Percentiles rank a stretch among this genome's conserved stretches.
Conservation (phyloP, 2,888 invertebrate species). For the Trachelus stipa region DNA sequence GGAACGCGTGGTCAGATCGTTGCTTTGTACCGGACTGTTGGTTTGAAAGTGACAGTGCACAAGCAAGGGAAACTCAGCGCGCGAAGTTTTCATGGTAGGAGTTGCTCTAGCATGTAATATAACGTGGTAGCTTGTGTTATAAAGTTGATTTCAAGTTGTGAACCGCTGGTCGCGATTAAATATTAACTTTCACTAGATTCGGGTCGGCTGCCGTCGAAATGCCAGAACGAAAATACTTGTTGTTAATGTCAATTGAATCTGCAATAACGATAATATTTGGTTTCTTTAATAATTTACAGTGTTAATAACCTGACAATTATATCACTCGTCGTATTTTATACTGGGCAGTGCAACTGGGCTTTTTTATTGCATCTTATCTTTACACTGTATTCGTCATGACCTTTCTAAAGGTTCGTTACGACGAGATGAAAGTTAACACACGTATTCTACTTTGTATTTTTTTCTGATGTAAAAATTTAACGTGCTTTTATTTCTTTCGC, state of each 20-base stretch:
- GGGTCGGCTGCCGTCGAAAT: conserved; percentile 16
- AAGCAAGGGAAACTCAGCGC: conserved; percentile 41
- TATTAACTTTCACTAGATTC: conserved; percentile 56
- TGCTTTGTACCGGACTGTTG: conserved; percentile 56
- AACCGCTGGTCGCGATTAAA: conserved; percentile 10
- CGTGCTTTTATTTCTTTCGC: background rate
- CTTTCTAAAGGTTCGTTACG: background rate
- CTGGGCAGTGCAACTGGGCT: background rate
- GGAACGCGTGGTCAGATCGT: conserved; percentile 28
- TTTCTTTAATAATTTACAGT: background rate
- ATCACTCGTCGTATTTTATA: background rate
- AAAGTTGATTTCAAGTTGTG: conserved; percentile 12
- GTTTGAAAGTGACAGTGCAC: conserved; percentile 64
- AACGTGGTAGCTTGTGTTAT: conserved; percentile 23
- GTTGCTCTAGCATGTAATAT: conserved; percentile 29
- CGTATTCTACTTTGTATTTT: background rate
- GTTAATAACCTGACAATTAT: background rate
- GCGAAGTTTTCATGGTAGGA: conserved; percentile 47
- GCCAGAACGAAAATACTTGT: background rate
- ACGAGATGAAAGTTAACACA: background rate
- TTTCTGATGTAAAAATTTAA: background rate
- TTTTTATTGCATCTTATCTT: background rate
- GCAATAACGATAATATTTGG: background rate
- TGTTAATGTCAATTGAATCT: background rate
- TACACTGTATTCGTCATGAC: background rate